These are phyloP conservation scores for Hystrix cristata DNA, from an alignment of 2,113 vertebrate species.

Conservation along the genomic window DNA sequence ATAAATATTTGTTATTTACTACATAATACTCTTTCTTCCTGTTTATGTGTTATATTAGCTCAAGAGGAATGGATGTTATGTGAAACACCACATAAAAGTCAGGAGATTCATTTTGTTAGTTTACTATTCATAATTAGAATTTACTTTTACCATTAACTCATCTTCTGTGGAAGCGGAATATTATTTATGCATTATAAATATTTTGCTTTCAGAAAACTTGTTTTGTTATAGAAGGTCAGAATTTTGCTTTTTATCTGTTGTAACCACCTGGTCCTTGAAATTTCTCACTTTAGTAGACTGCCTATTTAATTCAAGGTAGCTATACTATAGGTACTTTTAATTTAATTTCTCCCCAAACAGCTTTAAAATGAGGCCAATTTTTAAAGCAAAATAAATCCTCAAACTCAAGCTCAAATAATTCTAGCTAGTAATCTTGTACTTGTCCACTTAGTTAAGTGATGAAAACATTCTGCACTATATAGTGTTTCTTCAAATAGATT, in stretches of 20 bases:
- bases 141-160: conserved; percentile 21
- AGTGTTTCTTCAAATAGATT: neutral
- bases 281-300: conserved; percentile 54
- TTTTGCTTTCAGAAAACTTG: conserved; percentile 46
- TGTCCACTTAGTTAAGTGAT: neutral
- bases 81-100: neutral
- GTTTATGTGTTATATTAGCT: neutral
- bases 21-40: neutral
- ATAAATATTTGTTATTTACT: neutral
- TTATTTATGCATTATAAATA: conserved; percentile 53
- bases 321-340: neutral
- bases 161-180: conserved; percentile 10
- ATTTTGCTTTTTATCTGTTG: conserved; percentile 49
- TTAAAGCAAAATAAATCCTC: neutral
- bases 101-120: conserved; percentile 3
- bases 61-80: neutral
- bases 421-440: neutral
- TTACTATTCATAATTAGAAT: conserved; percentile 43
- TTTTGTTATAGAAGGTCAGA: conserved; percentile 10
- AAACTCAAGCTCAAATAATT: neutral
- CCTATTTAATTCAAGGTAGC: conserved; percentile 28
- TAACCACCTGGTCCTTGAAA: conserved; percentile 51
- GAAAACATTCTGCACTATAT: neutral
- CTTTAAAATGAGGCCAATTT: conserved; percentile 39
- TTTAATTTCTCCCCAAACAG: neutral